These are phyloP conservation scores for Helostoma temminkii DNA, from an alignment of 2,797 vertebrate species.

Conservation along the genomic window DNA sequence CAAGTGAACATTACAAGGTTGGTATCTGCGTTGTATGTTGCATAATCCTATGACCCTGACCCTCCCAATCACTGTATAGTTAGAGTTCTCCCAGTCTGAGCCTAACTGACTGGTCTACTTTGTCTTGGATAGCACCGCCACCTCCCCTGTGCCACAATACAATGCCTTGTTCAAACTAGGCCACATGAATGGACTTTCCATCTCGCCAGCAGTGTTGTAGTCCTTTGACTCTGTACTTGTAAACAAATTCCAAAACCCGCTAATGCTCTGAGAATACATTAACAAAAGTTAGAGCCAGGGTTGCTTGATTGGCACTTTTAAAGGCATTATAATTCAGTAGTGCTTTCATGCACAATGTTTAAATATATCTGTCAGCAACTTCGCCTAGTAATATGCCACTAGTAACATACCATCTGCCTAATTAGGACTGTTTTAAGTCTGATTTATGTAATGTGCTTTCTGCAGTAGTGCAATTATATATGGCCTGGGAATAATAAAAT, in stretches of 20 bases:
- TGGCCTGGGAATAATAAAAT: background rate
- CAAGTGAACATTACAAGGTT: conserved; percentile 6
- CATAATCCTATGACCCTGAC: conserved; percentile 21
- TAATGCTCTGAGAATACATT: conserved; percentile 15
- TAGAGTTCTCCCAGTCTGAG: conserved; percentile 41
- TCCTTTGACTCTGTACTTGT: conserved; percentile 56
- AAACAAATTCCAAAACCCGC: conserved; percentile 70
- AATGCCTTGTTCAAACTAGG: conserved; percentile 77
- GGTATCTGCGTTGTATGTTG: conserved; percentile 18
- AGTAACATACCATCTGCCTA: conserved; percentile 29
- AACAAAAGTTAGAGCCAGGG: background rate
- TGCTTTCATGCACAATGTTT: conserved; percentile 4
- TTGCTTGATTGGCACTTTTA: conserved; percentile 15
- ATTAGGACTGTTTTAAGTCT: conserved; percentile 3
- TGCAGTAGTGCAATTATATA: conserved; percentile 14
- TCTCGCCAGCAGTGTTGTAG: conserved; percentile 47
- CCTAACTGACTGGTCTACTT: conserved; percentile 62
- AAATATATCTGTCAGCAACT: conserved; percentile 37
- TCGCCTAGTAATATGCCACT: conserved; percentile 16
- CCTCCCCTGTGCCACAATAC: conserved; percentile 71
- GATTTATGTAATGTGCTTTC: conserved; percentile 36
- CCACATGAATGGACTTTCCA: conserved; percentile 73
- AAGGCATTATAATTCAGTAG: background rate
- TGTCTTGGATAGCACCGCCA: conserved; percentile 60
- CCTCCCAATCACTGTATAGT: conserved; percentile 9